Conservation (phyloP, 2,113 vertebrate species). For the Oxyruncus cristatus region DNA sequence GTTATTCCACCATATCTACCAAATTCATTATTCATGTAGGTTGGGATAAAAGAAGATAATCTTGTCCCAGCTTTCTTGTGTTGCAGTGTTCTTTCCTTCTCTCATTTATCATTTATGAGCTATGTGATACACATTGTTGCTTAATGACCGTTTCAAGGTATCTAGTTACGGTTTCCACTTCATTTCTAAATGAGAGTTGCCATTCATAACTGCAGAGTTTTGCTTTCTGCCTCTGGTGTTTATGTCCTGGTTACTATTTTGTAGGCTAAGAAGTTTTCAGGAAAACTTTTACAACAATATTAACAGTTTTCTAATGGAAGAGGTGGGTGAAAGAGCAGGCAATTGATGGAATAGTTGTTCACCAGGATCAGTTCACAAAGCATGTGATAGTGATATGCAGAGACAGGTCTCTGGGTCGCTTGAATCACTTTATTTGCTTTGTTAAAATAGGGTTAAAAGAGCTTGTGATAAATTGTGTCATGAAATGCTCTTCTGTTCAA, state of each 20-base stretch:
- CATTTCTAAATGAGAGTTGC: constrained; percentile 44
- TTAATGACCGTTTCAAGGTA: constrained; percentile 70
- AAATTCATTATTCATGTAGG: constrained; percentile 60
- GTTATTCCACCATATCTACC: background rate
- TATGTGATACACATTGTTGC: constrained; percentile 74
- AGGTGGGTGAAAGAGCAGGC: background rate
- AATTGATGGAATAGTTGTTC: background rate
- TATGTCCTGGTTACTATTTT: background rate
- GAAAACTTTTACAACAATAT: background rate
- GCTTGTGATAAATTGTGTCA: background rate
- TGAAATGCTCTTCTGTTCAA: background rate
- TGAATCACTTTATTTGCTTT: background rate
- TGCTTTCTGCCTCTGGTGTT: background rate
- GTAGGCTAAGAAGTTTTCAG: background rate
- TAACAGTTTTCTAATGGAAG: background rate
- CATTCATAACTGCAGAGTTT: background rate
- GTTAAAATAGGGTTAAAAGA: background rate
- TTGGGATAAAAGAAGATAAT: constrained; percentile 37
- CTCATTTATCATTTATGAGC: constrained; percentile 73
- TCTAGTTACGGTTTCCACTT: constrained; percentile 80
- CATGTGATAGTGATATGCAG: background rate
- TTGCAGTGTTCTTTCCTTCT: constrained; percentile 75
- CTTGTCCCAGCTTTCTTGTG: constrained; percentile 28
- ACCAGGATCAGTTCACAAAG: background rate
- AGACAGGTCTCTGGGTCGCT: background rate